Evolutionary conservation across 2,797 vertebrate genomes (phyloP).

Genomic region (Pangasius macronema): DNA sequence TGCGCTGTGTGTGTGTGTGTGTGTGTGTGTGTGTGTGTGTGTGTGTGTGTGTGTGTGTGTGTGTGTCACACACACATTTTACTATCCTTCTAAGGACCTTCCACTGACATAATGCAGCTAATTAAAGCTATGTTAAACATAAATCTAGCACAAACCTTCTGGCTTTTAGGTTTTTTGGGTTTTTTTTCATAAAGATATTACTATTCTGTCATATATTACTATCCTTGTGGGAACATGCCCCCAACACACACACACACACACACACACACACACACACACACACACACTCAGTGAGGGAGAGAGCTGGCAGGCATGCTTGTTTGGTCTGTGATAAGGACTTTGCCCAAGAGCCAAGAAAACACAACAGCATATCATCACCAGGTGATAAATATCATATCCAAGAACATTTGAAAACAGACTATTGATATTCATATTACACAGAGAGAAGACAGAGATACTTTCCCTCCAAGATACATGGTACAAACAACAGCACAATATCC

Average conservation of each 20-base stretch:
- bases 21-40: no score
- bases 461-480: neutral
- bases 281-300: neutral
- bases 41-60: no score
- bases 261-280: conserved; percentile 7
- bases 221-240: neutral
- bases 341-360: conserved; percentile 41
- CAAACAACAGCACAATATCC: conserved; percentile 30
- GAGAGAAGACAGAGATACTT: conserved; percentile 3
- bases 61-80: neutral
- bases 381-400: conserved; percentile 46
- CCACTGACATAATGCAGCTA: neutral
- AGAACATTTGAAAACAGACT: conserved; percentile 33
- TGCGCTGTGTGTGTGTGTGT: no score
- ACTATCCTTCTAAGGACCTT: neutral
- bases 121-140: neutral
- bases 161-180: neutral
- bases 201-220: neutral
- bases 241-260: conserved; percentile 1
- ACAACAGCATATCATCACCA: conserved; percentile 48
- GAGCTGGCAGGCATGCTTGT: conserved; percentile 43
- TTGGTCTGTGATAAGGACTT: conserved; percentile 49
- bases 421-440: conserved; percentile 38
- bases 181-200: no score
- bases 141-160: neutral